These are phyloP conservation scores for Aphelinus certus DNA, from an alignment of 1,140 invertebrate species.

Conservation along the genomic window DNA sequence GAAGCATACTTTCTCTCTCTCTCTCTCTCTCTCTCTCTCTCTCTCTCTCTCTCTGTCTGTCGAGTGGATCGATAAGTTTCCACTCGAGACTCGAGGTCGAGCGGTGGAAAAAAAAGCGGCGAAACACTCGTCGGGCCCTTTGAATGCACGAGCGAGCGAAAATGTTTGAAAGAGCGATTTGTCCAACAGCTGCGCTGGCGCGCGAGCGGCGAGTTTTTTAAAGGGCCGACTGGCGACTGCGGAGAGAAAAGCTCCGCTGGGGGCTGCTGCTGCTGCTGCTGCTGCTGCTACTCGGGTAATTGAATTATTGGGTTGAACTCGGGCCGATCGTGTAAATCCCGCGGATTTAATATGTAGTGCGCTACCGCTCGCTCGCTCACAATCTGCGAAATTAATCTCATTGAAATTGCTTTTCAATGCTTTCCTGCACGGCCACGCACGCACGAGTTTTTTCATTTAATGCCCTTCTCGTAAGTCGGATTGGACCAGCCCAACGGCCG, in stretches of 20 bases:
- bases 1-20: background rate
- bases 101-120: conserved; percentile 7
- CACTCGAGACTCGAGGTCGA: conserved; percentile 25
- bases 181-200: conserved; percentile 24
- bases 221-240: background rate
- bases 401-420: conserved; percentile 29
- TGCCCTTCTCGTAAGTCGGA: too few species aligned
- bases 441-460: too few species aligned
- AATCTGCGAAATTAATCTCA: conserved; percentile 34
- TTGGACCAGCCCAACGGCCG: too few species aligned
- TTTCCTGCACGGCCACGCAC: background rate
- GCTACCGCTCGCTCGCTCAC: background rate
- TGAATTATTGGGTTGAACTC: conserved; percentile 42
- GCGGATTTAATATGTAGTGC: background rate
- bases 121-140: conserved; percentile 14
- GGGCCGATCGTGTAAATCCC: conserved; percentile 20
- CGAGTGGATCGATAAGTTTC: conserved; percentile 10
- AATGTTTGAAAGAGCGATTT: conserved; percentile 37
- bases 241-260: conserved; percentile 38
- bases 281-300: conserved; percentile 8
- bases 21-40: conserved; percentile 7
- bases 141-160: conserved; percentile 32
- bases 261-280: conserved; percentile 5
- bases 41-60: conserved; percentile 12
- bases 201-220: conserved; percentile 20